Evolutionary conservation across 2,888 invertebrate species (phyloP).

Genomic region (Tethea ocularis): DNA sequence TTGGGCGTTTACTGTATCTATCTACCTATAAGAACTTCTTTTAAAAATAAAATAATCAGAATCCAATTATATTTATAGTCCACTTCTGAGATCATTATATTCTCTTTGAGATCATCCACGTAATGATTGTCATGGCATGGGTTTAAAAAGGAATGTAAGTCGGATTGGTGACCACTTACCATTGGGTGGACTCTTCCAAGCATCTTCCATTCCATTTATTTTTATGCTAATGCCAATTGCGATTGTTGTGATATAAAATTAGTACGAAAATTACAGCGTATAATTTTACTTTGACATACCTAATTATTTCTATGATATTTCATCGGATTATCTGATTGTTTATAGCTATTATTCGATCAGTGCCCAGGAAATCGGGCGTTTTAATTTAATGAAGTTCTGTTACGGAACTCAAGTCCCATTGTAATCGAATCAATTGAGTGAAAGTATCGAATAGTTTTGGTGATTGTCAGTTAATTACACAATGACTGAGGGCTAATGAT

Average conservation of each 20-base stretch:
- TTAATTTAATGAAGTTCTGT: slow-evolving; percentile 10
- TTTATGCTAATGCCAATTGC: neutral
- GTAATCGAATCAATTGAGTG: slow-evolving; percentile 25
- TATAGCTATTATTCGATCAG: slow-evolving; percentile 8
- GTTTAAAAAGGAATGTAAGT: too few species aligned
- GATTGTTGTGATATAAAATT: neutral
- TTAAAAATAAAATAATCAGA: too few species aligned
- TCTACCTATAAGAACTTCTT: too few species aligned
- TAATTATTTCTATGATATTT: neutral
- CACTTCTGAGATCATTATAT: too few species aligned
- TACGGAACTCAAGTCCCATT: slow-evolving; percentile 6
- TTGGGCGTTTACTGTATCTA: too few species aligned
- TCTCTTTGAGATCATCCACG: too few species aligned
- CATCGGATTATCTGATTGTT: slow-evolving; percentile 8
- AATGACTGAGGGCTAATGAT: slow-evolving; percentile 40
- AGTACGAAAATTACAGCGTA: neutral
- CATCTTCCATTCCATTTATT: too few species aligned
- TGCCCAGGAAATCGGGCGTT: neutral
- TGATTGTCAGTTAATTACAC: slow-evolving; percentile 45
- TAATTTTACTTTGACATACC: slow-evolving; percentile 2
- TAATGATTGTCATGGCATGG: too few species aligned
- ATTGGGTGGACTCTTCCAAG: too few species aligned
- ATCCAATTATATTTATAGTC: too few species aligned
- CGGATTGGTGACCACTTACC: too few species aligned
- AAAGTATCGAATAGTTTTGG: slow-evolving; percentile 41